Conservation (phyloP, 2,797 vertebrate species). For the Spea hammondii region DNA sequence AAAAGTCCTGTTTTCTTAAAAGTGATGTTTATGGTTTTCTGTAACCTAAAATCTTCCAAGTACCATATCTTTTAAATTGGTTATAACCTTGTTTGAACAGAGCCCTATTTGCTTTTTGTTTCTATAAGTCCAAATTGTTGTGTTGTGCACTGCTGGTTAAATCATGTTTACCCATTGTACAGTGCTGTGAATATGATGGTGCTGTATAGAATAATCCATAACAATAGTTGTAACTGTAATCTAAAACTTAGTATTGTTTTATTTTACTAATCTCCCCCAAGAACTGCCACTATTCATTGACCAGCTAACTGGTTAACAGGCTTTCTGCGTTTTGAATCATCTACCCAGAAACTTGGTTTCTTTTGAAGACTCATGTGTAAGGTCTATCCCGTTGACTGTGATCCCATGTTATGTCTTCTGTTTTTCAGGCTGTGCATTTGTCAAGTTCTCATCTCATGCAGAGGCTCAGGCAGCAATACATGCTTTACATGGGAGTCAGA, state of each 20-base stretch:
- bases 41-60: neutral
- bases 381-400: neutral
- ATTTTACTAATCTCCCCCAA: neutral
- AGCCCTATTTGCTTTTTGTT: too few species aligned
- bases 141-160: too few species aligned
- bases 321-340: neutral
- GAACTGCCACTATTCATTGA: neutral
- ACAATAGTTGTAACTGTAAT: neutral
- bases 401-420: constrained; percentile 5
- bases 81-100: too few species aligned
- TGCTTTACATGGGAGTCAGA: constrained; percentile 96
- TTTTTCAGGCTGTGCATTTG: constrained; percentile 84
- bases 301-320: neutral
- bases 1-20: neutral
- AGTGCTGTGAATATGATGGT: too few species aligned
- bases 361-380: neutral
- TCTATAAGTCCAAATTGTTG: too few species aligned
- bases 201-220: neutral
- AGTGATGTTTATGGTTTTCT: neutral
- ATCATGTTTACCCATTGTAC: too few species aligned
- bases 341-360: neutral
- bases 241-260: neutral
- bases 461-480: constrained; percentile 98
- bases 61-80: neutral
- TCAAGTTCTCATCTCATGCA: constrained; percentile 95